Evolutionary conservation across 2,797 vertebrate species (phyloP), one percentile per base, ranked within the genome.

Genomic region (Ateles fusciceps): DNA sequence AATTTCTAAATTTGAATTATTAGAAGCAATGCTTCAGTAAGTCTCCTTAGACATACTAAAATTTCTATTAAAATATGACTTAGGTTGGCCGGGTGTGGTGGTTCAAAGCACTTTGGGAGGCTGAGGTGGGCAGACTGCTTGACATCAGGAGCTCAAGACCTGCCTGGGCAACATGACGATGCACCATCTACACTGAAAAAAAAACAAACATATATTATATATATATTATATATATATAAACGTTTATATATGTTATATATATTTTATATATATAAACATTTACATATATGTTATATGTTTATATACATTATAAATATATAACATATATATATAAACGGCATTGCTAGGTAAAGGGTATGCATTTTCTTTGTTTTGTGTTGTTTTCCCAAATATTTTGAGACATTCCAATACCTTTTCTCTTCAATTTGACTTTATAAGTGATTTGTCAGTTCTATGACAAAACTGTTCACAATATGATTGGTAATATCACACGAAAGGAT

Each of bases 391-490:
- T 87, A 19, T 55, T 89, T 36, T 80, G 91, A 28, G 9, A 14
- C 61, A 83, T 48, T 93, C 33, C 86, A 64, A 79, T 0, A 86
- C 5, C 71, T 92, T 83, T 15, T 19, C 22, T 72, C 46, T 91
- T 96, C n/a, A 19, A 71, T 13, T 74, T 83, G 48, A 84, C 28
- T 89, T 96, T 75, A 86, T 15, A 91, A 61, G 88, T 79, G 86
- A 57, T 57, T 36, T 91, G 11, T 86, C 36, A 95, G 14, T 39
- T 95, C 11, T 57, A 5, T 64, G 55, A 48, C 57, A 71, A 85
- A 91, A 36, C 22, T 42, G 4, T n/a, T 50, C 19, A 57, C 15
- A 90, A 6, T 71, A n/a, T 85, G 24, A 87, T 92, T 83, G 13
- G 4, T 42, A 84, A 24, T 71, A 87, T 50, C 42, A 55, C 28